A percentile compares a stretch with the other conserved stretches of the same genome.
These are phyloP conservation scores for Geodia barretti DNA, from an alignment of 37 sponge, comb jelly and placozoan genomes.

Conservation along the genomic window DNA sequence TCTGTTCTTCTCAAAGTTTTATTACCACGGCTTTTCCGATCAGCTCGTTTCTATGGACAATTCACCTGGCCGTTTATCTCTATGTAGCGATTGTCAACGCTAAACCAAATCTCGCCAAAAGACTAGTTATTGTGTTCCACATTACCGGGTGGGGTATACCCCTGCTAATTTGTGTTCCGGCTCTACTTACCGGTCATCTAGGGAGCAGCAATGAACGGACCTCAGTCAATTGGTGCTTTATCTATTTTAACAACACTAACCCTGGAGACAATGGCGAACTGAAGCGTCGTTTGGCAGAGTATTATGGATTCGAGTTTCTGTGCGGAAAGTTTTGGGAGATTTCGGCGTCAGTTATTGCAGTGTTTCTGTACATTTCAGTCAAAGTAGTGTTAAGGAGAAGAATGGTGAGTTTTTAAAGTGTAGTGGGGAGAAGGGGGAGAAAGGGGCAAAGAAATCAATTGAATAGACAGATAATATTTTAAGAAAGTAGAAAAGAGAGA, in stretches of 20 bases:
- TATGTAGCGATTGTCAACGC: conserved; percentile 30
- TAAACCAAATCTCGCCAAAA: conserved; percentile 17
- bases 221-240: conserved; percentile 58
- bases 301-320: conserved; percentile 18
- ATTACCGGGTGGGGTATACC: conserved; percentile 60
- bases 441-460: too few species aligned
- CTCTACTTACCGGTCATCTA: neutral
- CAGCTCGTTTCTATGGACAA: conserved; percentile 65
- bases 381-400: conserved; percentile 8
- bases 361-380: conserved; percentile 22
- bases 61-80: conserved; percentile 54
- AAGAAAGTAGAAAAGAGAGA: too few species aligned
- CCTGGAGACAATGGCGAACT: neutral
- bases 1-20: conserved; percentile 49
- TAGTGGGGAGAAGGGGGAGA: too few species aligned
- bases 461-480: too few species aligned
- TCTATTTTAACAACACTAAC: neutral
- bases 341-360: conserved; percentile 16
- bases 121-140: conserved; percentile 44
- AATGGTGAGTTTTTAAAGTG: neutral
- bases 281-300: neutral
- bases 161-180: conserved; percentile 20
- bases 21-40: conserved; percentile 56
- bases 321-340: conserved; percentile 75
- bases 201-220: conserved; percentile 11